Conservation (phyloP, 2,113 vertebrate species). For the Caretta caretta region DNA sequence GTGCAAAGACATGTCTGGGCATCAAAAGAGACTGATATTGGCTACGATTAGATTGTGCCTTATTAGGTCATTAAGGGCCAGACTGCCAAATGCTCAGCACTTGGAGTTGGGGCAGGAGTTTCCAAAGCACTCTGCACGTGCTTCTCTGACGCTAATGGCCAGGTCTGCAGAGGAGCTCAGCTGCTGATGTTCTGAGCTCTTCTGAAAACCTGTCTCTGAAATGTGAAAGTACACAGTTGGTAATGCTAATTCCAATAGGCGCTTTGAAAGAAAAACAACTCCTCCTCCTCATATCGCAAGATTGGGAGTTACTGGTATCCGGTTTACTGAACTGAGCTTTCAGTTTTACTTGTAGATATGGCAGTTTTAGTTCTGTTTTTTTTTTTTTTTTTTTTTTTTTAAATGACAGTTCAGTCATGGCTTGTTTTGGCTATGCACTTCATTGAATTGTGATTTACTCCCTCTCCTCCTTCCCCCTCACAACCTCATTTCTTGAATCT, state of each 20-base stretch:
- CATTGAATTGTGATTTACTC: background rate
- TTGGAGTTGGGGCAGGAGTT: background rate
- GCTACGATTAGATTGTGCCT: background rate
- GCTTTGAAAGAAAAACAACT: background rate
- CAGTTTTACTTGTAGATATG: background rate
- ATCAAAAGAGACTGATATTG: background rate
- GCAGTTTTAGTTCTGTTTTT: background rate
- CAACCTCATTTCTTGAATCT: too few species aligned
- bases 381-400: background rate
- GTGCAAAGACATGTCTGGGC: background rate
- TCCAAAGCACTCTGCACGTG: background rate
- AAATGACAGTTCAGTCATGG: background rate
- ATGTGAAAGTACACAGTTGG: background rate
- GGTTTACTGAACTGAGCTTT: background rate
- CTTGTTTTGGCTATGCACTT: background rate
- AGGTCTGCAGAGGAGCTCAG: background rate
- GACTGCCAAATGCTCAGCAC: background rate
- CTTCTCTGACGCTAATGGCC: background rate
- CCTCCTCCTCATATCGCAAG: background rate
- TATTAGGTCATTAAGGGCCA: background rate
- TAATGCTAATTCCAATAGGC: accelerated
- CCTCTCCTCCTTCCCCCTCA: background rate
- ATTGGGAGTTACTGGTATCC: background rate
- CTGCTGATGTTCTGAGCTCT: background rate
- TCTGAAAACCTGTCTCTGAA: background rate